Evolutionary conservation across 2,888 invertebrate species (phyloP), one percentile per base, ranked within the genome.

Genomic region (Lycia hirtaria): DNA sequence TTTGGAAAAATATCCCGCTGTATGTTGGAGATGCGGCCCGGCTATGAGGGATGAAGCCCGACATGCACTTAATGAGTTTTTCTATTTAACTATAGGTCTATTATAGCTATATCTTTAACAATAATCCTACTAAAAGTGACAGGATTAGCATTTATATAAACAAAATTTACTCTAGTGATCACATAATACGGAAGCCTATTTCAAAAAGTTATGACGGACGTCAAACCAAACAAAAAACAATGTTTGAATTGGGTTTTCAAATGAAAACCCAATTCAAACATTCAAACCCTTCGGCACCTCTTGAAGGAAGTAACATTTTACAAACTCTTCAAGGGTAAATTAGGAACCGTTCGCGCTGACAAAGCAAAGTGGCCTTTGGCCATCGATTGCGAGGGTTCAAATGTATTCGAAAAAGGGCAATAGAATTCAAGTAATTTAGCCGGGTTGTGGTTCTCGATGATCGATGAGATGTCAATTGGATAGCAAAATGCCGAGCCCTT

Each of bases 401-500:
- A 37, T 56, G 32, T 60, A 50, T 56, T 44, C 56, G 26, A 54
- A 49, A 60, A 32, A 37, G 44, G 47, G 26, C 38, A 54, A 60
- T 52, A 56, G 32, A 58, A 56, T 52, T 53, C 54, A 37, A 38
- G 50, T 52, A 56, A 61, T 55, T 58, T 58, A 56, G 50, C 55
- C 45, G 51, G 62, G 56, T 43, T 45, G 49, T 57, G 41, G 57
- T 53, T 52, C 40, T 32, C 51, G 53, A 60, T 62, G 65, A 66
- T 60, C 60, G 61, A 66, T 62, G 64, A 60, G 53, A 50, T 60
- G 62, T 64, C 65, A 57, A 61, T 57, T 53, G 60, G 54, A 56
- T 47, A 56, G 38, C 52, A 53, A 60, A 56, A 55, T 62, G 58
- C 47, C 65, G 49, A 52, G 48, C 48, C 40, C 54, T 33, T 44